Evolutionary conservation across 2,113 vertebrate genomes (phyloP), one percentile per base, ranked within the genome.

Genomic region (Lasiurus cinereus): DNA sequence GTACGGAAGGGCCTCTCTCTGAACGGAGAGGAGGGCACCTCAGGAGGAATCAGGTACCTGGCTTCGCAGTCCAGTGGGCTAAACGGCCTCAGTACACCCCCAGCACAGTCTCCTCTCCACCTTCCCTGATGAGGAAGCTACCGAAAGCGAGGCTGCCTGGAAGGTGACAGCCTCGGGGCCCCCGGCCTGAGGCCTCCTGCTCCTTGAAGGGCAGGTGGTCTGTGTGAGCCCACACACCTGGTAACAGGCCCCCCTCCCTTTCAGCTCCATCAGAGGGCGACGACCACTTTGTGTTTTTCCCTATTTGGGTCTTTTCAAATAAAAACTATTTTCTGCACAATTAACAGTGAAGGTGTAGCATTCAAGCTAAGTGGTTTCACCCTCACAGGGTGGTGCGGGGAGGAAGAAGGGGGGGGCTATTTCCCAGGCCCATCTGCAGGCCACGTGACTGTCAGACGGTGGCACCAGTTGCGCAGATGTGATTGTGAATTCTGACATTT

Each of bases 401-500:
- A 48, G 12, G 48, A 12, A 48, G 48, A 11, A 7, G 12, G 52
- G 52, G 52, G 16, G 3, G 6, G 3, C 2, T 6, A 50, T 18
- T 72, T 80, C 90, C 78, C 43, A 18, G 43, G 46, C 52, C 82
- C 0, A 0, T 33, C 39, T 62, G 33, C 14, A 56, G 69, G 48
- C 31, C 48, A 52, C 1, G 1, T 5, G 70, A 52, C 54, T 67
- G 66, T 83, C 59, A 62, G 48, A 8, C 6, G 0, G 84, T 31
- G 29, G 72, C 80, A 78, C 27, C 15, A 46, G 52, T 19, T 16
- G 27, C 67, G 86, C 83, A 78, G 74, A 46, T 27, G 59, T 83
- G 94, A 90, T 11, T 85, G 29, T 87, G 80, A 80, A 76, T 77
- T 74, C 66, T 90, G 88, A 92, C 80, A 59, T 90, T 79, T 94